Conservation (phyloP, 2,888 invertebrate species). For the Podabrus alpinus region DNA sequence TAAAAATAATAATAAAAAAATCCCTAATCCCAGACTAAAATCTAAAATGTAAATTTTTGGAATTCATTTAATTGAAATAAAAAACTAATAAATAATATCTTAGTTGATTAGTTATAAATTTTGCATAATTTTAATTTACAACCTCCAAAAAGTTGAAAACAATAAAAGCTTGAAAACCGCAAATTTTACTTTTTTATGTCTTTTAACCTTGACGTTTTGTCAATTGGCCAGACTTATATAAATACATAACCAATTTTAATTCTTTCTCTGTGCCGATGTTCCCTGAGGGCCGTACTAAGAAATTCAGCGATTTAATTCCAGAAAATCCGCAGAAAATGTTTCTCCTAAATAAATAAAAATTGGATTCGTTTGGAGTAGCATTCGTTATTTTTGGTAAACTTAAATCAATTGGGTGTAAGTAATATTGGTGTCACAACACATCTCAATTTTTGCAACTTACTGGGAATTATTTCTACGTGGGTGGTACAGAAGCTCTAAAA, state of each 20-base stretch:
- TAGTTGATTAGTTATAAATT: not conserved
- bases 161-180: not conserved
- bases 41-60: not conserved
- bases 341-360: too few species aligned
- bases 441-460: not conserved
- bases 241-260: too few species aligned
- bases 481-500: not conserved
- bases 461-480: not conserved
- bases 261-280: too few species aligned
- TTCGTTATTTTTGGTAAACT: not conserved
- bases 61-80: not conserved
- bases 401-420: not conserved
- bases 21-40: not conserved
- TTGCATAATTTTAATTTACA: not conserved
- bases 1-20: not conserved
- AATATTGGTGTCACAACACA: not conserved
- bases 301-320: too few species aligned
- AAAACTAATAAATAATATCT: not conserved
- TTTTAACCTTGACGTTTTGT: too few species aligned
- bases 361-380: too few species aligned
- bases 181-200: too few species aligned
- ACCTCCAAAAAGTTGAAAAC: not conserved
- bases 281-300: too few species aligned
- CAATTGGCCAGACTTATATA: too few species aligned
- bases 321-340: too few species aligned